Base-by-base conservation (phyloP, 2,888 invertebrate species). In the Idaea biselata region DNA sequence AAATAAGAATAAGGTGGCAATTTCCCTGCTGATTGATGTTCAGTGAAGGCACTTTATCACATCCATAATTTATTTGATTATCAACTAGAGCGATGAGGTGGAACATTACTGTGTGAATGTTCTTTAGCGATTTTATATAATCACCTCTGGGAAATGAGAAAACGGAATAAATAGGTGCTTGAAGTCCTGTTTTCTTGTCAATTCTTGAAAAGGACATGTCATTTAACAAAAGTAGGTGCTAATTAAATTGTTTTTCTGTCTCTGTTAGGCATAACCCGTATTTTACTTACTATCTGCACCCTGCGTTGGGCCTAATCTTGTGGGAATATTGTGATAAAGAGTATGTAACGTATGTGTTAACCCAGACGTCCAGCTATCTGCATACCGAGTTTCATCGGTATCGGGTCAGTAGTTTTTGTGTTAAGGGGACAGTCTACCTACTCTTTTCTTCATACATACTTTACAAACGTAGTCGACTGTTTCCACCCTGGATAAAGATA, bases 1-100 rank as follows among this genome's bases (percentile, higher is more conserved):
- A 75, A 73, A 77, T 73, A 68, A 74, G 70, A 67, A 67, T 44
- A 64, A 65, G 66, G 61, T 59, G 65, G 64, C 63, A 17, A 44
- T 58, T 58, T 61, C 61, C 63, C 66, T 59, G 62, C 67, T 81
- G 81, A 82, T 78, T 77, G 78, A 81, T 78, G 74, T 44, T 44
- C 44, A 44, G 44, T 44, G 11, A 44, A 11, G 44, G 44, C 44
- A 44, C 44, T 44, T 44, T 44, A 44, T 44, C 44, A 44, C 44
- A 44, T 44, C 44, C 11, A 44, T 44, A 44, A 44, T 44, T 44
- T 44, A 44, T 44, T 44, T 44, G 44, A 17, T 44, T 31, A 17
- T 56, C 53, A 33, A 17, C 55, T 60, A 32, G 18, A 44, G 44
- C 44, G 8, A 75, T 64, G 67, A 63, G 63, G 65, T 62, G 62